Conservation (phyloP, 2,888 invertebrate genomes). For the Heliconius aoede region DNA sequence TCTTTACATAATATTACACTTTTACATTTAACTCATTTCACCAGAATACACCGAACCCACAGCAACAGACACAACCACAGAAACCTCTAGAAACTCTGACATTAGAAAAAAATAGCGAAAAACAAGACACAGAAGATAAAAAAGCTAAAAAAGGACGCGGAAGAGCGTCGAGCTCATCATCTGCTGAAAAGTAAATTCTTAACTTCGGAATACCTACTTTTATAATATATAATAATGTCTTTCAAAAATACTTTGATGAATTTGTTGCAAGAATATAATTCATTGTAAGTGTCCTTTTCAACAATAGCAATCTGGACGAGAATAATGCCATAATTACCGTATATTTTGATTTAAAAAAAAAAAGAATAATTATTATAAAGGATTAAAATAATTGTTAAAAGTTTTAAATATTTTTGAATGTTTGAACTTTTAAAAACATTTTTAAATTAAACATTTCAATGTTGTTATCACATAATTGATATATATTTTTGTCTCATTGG, state of each 20-base stretch:
- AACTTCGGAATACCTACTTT: too few relatives aligned
- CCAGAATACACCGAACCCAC: conserved; percentile 55
- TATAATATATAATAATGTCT: not conserved
- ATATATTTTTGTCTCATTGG: conserved; percentile 55
- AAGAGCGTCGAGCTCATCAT: conserved; percentile 75
- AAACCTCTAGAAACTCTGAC: conserved; percentile 42
- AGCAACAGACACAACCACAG: conserved; percentile 51
- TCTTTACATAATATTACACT: not conserved
- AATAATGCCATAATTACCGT: not conserved
- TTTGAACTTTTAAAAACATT: not conserved
- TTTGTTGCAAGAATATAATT: not conserved
- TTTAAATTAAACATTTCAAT: not conserved
- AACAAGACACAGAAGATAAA: conserved; percentile 65
- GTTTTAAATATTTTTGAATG: not conserved
- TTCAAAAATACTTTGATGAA: not conserved
- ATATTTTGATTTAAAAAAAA: too few relatives aligned
- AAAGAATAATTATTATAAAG: too few relatives aligned
- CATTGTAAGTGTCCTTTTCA: not conserved
- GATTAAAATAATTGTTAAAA: not conserved
- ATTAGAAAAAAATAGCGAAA: conserved; percentile 56
- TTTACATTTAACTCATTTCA: not conserved
- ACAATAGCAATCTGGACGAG: not conserved
- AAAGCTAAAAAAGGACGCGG: conserved; percentile 70
- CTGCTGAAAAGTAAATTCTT: conserved; percentile 70
- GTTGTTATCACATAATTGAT: conserved; percentile 48